Conservation (phyloP, 1,140 invertebrate species). For the Eufriesea mexicana region DNA sequence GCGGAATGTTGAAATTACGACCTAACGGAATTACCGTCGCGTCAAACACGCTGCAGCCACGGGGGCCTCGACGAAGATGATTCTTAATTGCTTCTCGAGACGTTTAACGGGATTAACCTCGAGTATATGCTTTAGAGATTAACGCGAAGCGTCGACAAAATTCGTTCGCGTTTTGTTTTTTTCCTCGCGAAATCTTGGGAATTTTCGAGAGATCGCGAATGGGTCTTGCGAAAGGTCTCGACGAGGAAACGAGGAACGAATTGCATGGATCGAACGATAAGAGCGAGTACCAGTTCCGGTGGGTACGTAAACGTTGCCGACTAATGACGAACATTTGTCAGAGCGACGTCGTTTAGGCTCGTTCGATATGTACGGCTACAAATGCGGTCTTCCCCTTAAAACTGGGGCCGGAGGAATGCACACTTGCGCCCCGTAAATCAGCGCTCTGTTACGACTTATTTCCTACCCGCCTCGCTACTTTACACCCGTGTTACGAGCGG, state of each 20-base stretch:
- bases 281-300: background rate
- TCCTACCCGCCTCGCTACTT: constrained; percentile 31
- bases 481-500: constrained; percentile 30
- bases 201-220: no score
- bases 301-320: constrained; percentile 21
- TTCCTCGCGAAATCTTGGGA: no score
- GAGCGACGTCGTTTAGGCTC: constrained; percentile 26
- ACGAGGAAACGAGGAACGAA: background rate
- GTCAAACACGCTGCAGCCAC: background rate
- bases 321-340: constrained; percentile 52
- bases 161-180: background rate
- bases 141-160: background rate
- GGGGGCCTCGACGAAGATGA: background rate
- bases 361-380: constrained; percentile 22
- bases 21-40: constrained; percentile 13
- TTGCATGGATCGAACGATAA: constrained; percentile 17
- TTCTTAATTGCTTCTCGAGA: constrained; percentile 24
- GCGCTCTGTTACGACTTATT: constrained; percentile 51
- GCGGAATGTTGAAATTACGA: background rate
- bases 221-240: no score
- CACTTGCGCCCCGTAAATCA: constrained; percentile 59
- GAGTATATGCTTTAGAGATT: background rate
- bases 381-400: constrained; percentile 40
- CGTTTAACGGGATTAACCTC: background rate
- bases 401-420: constrained; percentile 35